Base-by-base conservation (phyloP, 2,888 invertebrate genomes). In the Salticus scenicus region DNA sequence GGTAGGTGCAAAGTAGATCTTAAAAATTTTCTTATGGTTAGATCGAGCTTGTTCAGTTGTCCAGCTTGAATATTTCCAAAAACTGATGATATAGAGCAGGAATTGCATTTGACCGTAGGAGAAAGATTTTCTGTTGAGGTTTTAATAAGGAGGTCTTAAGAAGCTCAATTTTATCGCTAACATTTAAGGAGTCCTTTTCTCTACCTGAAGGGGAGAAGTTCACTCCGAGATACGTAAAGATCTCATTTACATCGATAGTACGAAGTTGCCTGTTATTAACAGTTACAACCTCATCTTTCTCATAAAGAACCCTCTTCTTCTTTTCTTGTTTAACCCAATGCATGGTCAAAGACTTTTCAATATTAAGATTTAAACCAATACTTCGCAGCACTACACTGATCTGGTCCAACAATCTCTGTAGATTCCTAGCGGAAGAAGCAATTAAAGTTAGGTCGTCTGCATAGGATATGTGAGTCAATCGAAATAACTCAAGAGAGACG, bases 111-210 rank as follows among this genome's bases (percentile, higher is more conserved):
- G 1, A 7, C 0, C 7, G 4, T 20, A 63, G n/a, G 8, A 73
- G 1, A 57, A 73, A 73, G 2, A 30, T 0, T 24, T 57, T 73
- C 24, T 73, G 73, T 17, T 73, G 73, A 5, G 73, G 73, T 24
- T 30, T 51, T 10, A 73, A 47, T 10, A 51, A n/a, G 7, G 8
- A 5, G 7, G 7, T 17, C 51, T 10, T 5, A 7, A 10, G 10
- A 7, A 5, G 4, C 10, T 4, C 51, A n/a, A 51, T 5, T n/a
- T 10, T 17, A 8, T 5, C 5, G 4, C 17, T 51, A 5, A 17
- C 7, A 51, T 37, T 12, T 8, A 5, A n/a, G n/a, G n/a, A n/a
- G n/a, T n/a, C n/a, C n/a, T n/a, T n/a, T n/a, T n/a, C n/a, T n/a
- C n/a, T n/a, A n/a, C n/a, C n/a, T n/a, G n/a, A n/a, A n/a, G n/a